A percentile compares a stretch with the other conserved stretches of the same genome.
Evolutionary conservation across 2,888 invertebrate genomes (phyloP).

Genomic region (Rhodophaea formosa): DNA sequence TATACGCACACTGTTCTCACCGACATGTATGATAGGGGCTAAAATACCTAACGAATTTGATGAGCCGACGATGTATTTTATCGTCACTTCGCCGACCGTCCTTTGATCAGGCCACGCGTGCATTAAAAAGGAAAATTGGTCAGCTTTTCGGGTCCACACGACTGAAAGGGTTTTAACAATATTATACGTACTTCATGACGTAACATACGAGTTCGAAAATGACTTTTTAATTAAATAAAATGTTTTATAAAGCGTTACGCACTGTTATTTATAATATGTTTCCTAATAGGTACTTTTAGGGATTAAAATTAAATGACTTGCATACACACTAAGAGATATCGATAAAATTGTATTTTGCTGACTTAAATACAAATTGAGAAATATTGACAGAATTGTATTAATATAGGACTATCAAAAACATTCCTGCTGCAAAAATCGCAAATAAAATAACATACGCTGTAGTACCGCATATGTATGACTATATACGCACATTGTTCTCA

Average conservation of each 20-base stretch:
- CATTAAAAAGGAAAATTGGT: conserved; percentile 70
- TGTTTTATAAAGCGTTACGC: too few species aligned
- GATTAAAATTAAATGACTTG: too few species aligned
- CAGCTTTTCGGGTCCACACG: conserved; percentile 53
- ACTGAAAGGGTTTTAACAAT: conserved; percentile 42
- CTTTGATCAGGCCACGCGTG: conserved; percentile 65
- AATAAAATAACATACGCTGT: too few species aligned
- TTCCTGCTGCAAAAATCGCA: too few species aligned
- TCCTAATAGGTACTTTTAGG: too few species aligned
- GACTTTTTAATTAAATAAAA: too few species aligned
- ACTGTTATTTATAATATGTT: too few species aligned
- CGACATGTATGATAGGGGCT: conserved; percentile 24
- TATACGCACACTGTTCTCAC: not conserved
- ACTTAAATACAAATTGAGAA: too few species aligned
- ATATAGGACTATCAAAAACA: too few species aligned
- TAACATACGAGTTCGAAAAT: not conserved
- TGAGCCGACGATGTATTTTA: conserved; percentile 54
- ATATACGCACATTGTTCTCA: not conserved
- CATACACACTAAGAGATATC: too few species aligned
- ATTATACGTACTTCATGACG: conserved; percentile 17
- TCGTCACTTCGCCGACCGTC: conserved; percentile 50
- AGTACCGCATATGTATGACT: not conserved
- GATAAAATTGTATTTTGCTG: too few species aligned
- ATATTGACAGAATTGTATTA: too few species aligned
- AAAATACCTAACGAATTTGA: conserved; percentile 54